Evolutionary conservation across 2,797 vertebrate species (phyloP).

Genomic region (Enteromius paludinosus): DNA sequence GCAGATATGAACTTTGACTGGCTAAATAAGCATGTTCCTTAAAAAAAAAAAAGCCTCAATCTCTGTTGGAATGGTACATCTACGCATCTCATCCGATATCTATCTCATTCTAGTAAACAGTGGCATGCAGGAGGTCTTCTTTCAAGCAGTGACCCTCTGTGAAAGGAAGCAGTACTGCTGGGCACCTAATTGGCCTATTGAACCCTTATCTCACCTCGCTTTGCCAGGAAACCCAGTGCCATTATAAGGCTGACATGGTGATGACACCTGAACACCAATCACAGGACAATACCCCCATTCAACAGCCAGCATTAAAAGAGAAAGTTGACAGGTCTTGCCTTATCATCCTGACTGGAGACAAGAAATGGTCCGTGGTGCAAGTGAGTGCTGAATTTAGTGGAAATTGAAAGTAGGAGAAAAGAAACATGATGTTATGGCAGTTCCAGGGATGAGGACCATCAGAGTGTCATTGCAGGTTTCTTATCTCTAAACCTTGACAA

Average conservation of each 20-base stretch:
- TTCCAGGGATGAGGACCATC: conserved; percentile 37
- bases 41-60: background rate
- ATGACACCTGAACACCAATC: conserved; percentile 51
- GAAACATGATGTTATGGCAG: conserved; percentile 48
- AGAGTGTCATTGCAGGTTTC: conserved; percentile 35
- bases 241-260: conserved; percentile 56
- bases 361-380: conserved; percentile 26
- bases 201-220: conserved; percentile 52
- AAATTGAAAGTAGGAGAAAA: conserved; percentile 33
- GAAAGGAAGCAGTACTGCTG: conserved; percentile 39
- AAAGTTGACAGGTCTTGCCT: conserved; percentile 42
- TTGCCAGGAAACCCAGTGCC: conserved; percentile 37
- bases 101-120: conserved; percentile 27
- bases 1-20: background rate
- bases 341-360: conserved; percentile 45
- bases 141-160: conserved; percentile 45
- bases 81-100: background rate
- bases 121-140: conserved; percentile 24
- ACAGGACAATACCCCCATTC: conserved; percentile 51
- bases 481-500: conserved; percentile 46
- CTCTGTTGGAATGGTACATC: background rate
- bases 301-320: conserved; percentile 39
- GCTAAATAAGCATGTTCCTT: background rate
- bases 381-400: conserved; percentile 47
- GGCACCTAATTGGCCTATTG: conserved; percentile 55